A percentile compares a stretch with the other conserved stretches of the same genome.
Evolutionary conservation across 2,113 vertebrate species (phyloP).

Genomic region (Chauna torquata): DNA sequence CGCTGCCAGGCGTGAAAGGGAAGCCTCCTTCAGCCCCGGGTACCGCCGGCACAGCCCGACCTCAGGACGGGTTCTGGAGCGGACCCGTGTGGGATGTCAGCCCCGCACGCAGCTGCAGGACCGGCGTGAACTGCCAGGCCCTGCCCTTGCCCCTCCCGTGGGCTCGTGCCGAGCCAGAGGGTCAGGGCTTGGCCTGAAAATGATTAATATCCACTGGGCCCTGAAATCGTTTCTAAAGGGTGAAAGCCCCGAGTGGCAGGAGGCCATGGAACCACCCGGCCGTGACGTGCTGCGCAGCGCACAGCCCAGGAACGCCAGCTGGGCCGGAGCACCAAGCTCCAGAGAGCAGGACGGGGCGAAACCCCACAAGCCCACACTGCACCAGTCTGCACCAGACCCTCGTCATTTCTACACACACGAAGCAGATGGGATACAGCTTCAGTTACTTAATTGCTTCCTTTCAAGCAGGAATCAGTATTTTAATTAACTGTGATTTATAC

Average conservation of each 20-base stretch:
- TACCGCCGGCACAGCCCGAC: background rate
- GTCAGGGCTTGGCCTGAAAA: background rate
- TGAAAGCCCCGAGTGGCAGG: background rate
- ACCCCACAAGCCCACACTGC: rapidly evolving
- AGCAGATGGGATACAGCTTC: background rate
- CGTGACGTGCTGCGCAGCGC: background rate
- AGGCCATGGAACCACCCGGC: background rate
- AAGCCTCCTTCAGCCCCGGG: background rate
- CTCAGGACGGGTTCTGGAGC: background rate
- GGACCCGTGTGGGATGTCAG: background rate
- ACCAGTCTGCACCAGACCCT: background rate
- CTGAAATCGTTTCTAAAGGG: background rate
- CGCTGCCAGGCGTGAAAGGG: conserved; percentile 6
- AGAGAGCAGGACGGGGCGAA: background rate
- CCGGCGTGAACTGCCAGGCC: rapidly evolving
- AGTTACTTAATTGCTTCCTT: conserved; percentile 31
- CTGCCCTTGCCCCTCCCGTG: background rate
- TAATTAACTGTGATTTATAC: background rate
- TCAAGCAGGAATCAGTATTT: conserved; percentile 4
- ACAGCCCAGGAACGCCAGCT: background rate
- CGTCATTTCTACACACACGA: background rate
- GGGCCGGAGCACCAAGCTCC: background rate
- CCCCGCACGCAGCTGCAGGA: background rate
- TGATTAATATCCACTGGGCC: background rate
- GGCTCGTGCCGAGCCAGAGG: background rate